Evolutionary conservation across 2,888 invertebrate genomes (phyloP).

Genomic region (Cryptocephalus moraei): DNA sequence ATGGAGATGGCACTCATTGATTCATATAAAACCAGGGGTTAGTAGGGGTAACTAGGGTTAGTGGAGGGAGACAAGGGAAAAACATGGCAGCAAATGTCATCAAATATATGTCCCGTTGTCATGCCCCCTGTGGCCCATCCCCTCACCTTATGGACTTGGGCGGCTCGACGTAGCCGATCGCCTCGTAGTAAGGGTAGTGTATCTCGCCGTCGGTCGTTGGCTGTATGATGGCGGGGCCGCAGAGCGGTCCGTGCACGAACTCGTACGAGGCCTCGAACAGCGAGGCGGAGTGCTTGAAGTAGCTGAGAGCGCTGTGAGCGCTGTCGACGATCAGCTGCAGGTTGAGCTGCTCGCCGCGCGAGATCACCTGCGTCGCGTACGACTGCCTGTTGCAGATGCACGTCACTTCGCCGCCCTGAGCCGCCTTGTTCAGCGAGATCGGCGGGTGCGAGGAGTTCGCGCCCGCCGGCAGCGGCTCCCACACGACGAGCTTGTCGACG

Average conservation of each 20-base stretch:
- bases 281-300: slow-evolving; percentile 77
- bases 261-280: slow-evolving; percentile 81
- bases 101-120: too few species aligned
- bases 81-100: too few species aligned
- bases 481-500: slow-evolving; percentile 72
- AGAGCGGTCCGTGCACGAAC: slow-evolving; percentile 81
- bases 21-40: too few species aligned
- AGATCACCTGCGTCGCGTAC: slow-evolving; percentile 55
- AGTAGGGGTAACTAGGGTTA: too few species aligned
- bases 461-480: slow-evolving; percentile 53
- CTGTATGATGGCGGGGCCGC: slow-evolving; percentile 72
- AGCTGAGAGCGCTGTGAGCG: slow-evolving; percentile 75
- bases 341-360: slow-evolving; percentile 70
- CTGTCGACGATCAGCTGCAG: slow-evolving; percentile 75
- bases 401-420: slow-evolving; percentile 58
- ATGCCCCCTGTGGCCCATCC: too few species aligned
- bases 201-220: slow-evolving; percentile 77
- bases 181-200: slow-evolving; percentile 78
- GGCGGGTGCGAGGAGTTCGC: slow-evolving; percentile 37
- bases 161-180: slow-evolving; percentile 56
- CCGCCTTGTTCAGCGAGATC: slow-evolving; percentile 47
- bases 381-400: slow-evolving; percentile 62
- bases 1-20: too few species aligned
- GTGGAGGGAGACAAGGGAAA: too few species aligned
- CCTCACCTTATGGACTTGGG: slow-evolving; percentile 49